Evolutionary conservation across 2,113 vertebrate genomes (phyloP).

Genomic region (Bubo bubo): DNA sequence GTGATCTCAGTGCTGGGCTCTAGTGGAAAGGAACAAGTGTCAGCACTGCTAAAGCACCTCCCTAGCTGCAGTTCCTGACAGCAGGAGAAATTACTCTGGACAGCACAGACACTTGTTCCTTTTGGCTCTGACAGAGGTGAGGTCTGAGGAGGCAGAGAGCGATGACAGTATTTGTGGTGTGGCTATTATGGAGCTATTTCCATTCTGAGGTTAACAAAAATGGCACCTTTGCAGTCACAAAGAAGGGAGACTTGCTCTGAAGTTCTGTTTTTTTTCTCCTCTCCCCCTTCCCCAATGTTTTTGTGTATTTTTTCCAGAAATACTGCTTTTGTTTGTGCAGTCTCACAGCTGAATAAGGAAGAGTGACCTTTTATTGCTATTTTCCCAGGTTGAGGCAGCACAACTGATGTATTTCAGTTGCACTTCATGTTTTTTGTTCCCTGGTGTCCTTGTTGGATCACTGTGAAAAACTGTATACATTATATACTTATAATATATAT

Average conservation of each 20-base stretch:
- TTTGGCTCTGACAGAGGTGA: background rate
- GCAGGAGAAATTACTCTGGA: background rate
- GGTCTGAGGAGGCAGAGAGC: background rate
- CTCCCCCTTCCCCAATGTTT: accelerated
- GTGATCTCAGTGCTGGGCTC: background rate
- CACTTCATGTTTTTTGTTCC: background rate
- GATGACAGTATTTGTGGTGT: background rate
- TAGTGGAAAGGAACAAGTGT: background rate
- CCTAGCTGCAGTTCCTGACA: background rate
- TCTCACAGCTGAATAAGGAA: background rate
- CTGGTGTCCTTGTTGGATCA: background rate
- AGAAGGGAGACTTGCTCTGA: background rate
- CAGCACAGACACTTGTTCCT: background rate
- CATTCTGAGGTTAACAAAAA: background rate
- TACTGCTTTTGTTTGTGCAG: background rate
- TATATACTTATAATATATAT: background rate
- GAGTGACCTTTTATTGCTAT: background rate
- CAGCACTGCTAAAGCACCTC: background rate
- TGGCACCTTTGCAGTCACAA: background rate
- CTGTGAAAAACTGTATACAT: background rate
- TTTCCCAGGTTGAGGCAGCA: background rate
- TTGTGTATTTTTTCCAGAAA: background rate
- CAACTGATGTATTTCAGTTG: background rate
- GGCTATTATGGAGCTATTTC: background rate
- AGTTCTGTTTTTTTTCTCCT: background rate